Evolutionary conservation across 2,797 vertebrate genomes (phyloP), one percentile per base, ranked within the genome.

Genomic region (Sparidentex hasta): DNA sequence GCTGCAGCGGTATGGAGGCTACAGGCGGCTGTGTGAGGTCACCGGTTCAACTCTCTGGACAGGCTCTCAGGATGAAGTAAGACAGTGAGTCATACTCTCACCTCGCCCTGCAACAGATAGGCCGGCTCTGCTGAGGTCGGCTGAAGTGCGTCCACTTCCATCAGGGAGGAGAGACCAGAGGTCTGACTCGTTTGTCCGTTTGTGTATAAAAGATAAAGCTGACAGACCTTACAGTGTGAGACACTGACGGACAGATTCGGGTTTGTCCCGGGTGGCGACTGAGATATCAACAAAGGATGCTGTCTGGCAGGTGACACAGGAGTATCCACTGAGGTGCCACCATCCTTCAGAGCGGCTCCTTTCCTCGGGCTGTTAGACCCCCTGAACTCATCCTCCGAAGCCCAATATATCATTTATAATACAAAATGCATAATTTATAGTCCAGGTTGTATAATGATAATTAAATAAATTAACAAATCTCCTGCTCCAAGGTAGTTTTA

Each of bases 61-160:
- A 18, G 80, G 72, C 76, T 25, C 43, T 51, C 17, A 67, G 55
- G 47, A 65, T 81, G 78, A 87, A 66, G 64, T 80, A 80, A 83
- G 73, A 46, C 43, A 2, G 59, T 81, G 82, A 87, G 70, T 85
- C 83, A 86, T 75, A 3, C 76, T 41, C 73, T 71, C 57, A 27
- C 65, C 76, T 70, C 70, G 17, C 47, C 56, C 59, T 65, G 52
- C 51, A 61, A 21, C 61, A 48, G 48, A 72, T 16, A 51, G 33
- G 38, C 43, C 44, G 44, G 13, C 4, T 5, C 9, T 21, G 63
- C 46, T 52, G 33, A 58, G 18, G 56, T n/a, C 23, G 33, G 12
- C 33, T 21, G 5, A 13, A n/a, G 57, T 3, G 13, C 47, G 58
- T 21, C 6, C 5, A 2, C 20, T 21, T 67, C 47, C 33, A 21